A percentile compares a stretch with the other conserved stretches of the same genome.
phyloP scores from a whole-genome alignment of 2,797 vertebrate species.

The Synaphobranchus kaupii region DNA sequence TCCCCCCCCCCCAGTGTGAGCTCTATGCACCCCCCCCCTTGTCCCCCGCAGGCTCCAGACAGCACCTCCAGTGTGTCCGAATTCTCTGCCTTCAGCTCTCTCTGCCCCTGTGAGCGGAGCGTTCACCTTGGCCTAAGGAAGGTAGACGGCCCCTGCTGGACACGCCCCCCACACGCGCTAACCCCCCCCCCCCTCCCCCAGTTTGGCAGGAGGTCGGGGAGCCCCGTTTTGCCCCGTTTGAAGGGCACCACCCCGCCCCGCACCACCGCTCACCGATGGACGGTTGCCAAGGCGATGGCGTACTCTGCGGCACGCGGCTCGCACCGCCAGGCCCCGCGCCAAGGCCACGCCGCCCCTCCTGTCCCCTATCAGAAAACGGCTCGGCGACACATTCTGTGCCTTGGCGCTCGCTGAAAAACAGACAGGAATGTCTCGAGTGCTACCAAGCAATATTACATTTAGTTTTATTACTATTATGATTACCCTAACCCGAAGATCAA shows the following conservation, averaged over 20 bases:
- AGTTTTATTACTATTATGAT: constrained; percentile 14
- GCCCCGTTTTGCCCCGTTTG: background rate
- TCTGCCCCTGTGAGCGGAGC: background rate
- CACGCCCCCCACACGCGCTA: background rate
- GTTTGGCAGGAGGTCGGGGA: background rate
- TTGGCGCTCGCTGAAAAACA: background rate
- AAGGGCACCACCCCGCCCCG: background rate
- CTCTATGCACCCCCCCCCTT: background rate
- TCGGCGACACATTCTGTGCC: background rate
- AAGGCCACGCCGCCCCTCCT: background rate
- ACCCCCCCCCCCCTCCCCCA: background rate
- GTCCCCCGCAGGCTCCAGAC: background rate
- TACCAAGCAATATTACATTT: background rate
- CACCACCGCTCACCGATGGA: background rate
- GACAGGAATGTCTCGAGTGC: background rate
- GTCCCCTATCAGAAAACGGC: too few species aligned
- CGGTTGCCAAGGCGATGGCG: background rate
- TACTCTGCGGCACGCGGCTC: background rate
- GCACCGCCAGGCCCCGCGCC: background rate
- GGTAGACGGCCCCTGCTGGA: background rate
- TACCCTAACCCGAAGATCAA: background rate
- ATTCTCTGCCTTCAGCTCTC: background rate
- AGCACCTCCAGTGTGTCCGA: background rate
- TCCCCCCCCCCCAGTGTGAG: too few species aligned
- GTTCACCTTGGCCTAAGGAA: constrained; percentile 1